Evolutionary conservation across 2,113 vertebrate species (phyloP), one percentile per base, ranked within the genome.

Genomic region (Propithecus coquereli): DNA sequence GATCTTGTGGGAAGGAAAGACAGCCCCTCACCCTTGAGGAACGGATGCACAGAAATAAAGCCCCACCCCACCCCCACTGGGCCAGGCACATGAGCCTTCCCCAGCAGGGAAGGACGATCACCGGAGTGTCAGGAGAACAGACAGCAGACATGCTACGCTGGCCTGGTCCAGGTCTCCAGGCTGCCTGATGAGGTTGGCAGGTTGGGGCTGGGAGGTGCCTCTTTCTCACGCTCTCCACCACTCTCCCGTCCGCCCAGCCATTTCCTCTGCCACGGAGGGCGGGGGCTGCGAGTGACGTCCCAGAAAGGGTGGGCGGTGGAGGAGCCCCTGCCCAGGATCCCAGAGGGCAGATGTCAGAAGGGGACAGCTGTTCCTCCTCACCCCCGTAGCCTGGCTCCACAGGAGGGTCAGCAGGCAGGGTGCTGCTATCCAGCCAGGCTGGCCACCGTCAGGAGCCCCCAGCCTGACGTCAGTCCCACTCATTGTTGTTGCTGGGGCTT

Each of bases 401-500:
- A 14, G 59, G 50, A 94, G 94, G 93, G 93, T 96, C 61, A 86
- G 94, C 52, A 83, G 94, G 65, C 85, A 83, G 94, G 54, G 71
- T 80, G 87, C 95, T 57, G 83, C 57, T 61, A 47, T 73, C 68
- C 40, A 20, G 88, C 66, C 45, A 79, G 87, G 81, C 85, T 37
- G 91, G 85, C 81, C 74, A 57, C 89, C 16, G n/a, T 94, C 92
- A 97, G 74, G 87, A 93, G 88, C 96, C 90, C 93, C 85, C 20
- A 4, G 70, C 87, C 95, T 97, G 96, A 97, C 95, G 94, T 97
- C 94, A 98, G 95, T 92, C 87, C 82, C 63, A n/a, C 87, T 94
- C 89, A 83, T 59, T 94, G 87, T 96, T 98, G 94, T 90, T 95
- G 94, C 94, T 87, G 89, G 87, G 90, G 68, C 82, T 96, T 96